A percentile compares a stretch with the other conserved stretches of the same genome.
Evolutionary conservation across 1,140 invertebrate genomes (phyloP).

Genomic region (Sogatella furcifera): DNA sequence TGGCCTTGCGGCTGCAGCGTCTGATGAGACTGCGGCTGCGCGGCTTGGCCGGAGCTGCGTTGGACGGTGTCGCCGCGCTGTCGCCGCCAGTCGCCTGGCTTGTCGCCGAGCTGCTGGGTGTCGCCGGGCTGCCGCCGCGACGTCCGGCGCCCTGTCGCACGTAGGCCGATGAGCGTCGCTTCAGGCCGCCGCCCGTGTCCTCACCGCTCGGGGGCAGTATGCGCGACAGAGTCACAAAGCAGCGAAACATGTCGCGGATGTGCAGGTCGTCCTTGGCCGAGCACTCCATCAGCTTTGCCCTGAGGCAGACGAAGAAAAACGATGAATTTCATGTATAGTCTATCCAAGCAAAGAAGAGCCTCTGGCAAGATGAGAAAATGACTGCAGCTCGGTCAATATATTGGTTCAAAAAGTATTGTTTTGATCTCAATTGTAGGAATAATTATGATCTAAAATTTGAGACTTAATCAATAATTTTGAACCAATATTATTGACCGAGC

Average conservation of each 20-base stretch:
- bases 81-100: conserved; percentile 17
- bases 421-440: too few species aligned
- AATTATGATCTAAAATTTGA: too few species aligned
- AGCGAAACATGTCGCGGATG: conserved; percentile 63
- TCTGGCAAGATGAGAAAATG: too few species aligned
- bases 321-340: conserved; percentile 7
- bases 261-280: conserved; percentile 70
- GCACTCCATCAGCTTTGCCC: conserved; percentile 67
- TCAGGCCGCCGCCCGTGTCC: conserved; percentile 44
- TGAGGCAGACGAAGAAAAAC: conserved; percentile 29
- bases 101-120: conserved; percentile 28
- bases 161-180: conserved; percentile 39
- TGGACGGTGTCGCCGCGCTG: conserved; percentile 22
- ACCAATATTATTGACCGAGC: too few species aligned
- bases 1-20: conserved; percentile 63
- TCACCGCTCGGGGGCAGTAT: conserved; percentile 49
- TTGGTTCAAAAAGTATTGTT: too few species aligned
- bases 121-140: conserved; percentile 28
- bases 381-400: too few species aligned
- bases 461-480: too few species aligned
- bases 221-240: conserved; percentile 54
- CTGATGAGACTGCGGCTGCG: conserved; percentile 64
- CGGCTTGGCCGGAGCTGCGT: conserved; percentile 38
- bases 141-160: conserved; percentile 29
- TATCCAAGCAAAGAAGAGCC: too few species aligned